phyloP scores from a whole-genome alignment of 2,888 invertebrate genomes.

The Xanthorhoe spadicearia region DNA sequence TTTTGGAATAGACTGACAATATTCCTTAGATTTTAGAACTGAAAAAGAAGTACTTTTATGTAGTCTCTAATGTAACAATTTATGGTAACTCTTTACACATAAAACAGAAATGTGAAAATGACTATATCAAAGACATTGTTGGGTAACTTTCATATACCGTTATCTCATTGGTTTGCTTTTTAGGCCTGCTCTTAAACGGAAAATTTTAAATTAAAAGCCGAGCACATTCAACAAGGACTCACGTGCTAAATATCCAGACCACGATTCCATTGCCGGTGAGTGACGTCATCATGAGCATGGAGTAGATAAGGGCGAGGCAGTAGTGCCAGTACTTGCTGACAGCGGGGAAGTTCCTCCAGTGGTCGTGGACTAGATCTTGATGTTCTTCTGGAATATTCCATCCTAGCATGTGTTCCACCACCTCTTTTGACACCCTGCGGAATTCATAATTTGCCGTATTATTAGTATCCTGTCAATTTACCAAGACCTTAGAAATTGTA shows the following conservation, averaged over 20 bases:
- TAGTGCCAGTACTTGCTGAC: constrained; percentile 88
- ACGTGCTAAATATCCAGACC: constrained; percentile 90
- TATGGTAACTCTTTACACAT: too few relatives aligned
- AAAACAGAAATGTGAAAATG: too few relatives aligned
- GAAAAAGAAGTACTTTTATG: too few relatives aligned
- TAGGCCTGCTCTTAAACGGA: too few relatives aligned
- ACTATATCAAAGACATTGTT: too few relatives aligned
- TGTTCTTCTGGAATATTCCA: constrained; percentile 89
- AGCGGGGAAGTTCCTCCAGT: constrained; percentile 88
- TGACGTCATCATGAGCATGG: constrained; percentile 85
- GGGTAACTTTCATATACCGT: too few relatives aligned
- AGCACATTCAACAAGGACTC: constrained; percentile 58
- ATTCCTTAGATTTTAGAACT: background rate
- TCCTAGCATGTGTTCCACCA: constrained; percentile 84
- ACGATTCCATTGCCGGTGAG: constrained; percentile 89
- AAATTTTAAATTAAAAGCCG: background rate
- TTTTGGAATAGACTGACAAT: background rate
- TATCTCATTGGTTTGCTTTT: too few relatives aligned
- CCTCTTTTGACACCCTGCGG: constrained; percentile 72
- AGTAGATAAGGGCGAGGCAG: constrained; percentile 86
- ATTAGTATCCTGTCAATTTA: background rate
- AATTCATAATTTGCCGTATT: background rate
- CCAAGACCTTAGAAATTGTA: too few relatives aligned
- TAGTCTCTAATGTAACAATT: too few relatives aligned
- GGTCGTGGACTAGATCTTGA: constrained; percentile 87